These are phyloP conservation scores for Agonum fuliginosum DNA, from an alignment of 2,888 invertebrate genomes.

Conservation along the genomic window DNA sequence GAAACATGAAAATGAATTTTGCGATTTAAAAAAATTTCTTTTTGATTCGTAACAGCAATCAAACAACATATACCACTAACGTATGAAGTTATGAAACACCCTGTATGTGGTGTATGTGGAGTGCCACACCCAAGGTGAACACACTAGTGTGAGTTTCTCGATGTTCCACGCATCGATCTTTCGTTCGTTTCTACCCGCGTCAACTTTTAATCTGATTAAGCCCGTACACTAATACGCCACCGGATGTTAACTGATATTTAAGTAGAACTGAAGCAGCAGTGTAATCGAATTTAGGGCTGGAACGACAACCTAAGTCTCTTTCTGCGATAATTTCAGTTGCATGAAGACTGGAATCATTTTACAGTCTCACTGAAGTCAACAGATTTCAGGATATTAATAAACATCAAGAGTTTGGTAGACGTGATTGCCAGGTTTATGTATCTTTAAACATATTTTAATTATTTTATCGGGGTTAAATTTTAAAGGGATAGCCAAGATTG, in stretches of 20 bases:
- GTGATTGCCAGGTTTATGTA: too few relatives aligned
- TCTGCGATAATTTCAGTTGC: slow-evolving; percentile 48
- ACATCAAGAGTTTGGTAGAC: too few relatives aligned
- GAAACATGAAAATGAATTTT: too few relatives aligned
- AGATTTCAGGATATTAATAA: neutral
- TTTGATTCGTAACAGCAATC: too few relatives aligned
- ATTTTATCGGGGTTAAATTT: too few relatives aligned
- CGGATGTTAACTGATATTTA: slow-evolving; percentile 58
- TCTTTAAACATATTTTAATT: too few relatives aligned
- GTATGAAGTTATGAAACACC: too few relatives aligned
- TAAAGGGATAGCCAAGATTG: too few relatives aligned
- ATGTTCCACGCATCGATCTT: slow-evolving; percentile 9
- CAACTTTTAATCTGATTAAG: slow-evolving; percentile 54
- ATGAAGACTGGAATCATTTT: neutral
- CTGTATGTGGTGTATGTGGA: too few relatives aligned
- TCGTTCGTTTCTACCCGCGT: neutral
- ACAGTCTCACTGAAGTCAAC: neutral
- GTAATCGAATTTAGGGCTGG: slow-evolving; percentile 44
- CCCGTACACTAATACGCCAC: slow-evolving; percentile 51
- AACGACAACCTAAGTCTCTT: slow-evolving; percentile 32
- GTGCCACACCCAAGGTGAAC: too few relatives aligned
- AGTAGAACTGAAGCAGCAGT: slow-evolving; percentile 54
- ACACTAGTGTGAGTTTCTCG: neutral
- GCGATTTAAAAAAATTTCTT: too few relatives aligned
- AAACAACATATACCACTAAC: too few relatives aligned